phyloP scores from a whole-genome alignment of 2,113 vertebrate species.

The Noctilio leporinus region DNA sequence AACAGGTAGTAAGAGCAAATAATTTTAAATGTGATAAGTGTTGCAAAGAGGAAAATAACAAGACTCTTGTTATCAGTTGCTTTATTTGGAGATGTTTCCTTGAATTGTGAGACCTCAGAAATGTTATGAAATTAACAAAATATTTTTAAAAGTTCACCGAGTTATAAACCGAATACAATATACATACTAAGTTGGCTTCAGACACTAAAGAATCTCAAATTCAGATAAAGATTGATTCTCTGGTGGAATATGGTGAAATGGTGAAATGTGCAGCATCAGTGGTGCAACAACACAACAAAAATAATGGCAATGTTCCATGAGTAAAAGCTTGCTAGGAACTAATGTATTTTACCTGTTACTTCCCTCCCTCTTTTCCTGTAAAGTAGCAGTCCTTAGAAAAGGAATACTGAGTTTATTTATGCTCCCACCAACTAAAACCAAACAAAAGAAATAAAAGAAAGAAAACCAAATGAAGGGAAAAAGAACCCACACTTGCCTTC shows the following conservation, averaged over 20 bases:
- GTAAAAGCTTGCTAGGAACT: neutral
- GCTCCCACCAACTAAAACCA: neutral
- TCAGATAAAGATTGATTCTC: neutral
- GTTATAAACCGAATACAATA: neutral
- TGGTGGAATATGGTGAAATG: neutral
- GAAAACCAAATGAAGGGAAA: neutral
- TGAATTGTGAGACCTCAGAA: neutral
- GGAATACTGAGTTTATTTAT: neutral
- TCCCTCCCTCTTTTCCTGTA: neutral
- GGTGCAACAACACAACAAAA: neutral
- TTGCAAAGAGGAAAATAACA: neutral
- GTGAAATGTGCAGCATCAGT: neutral
- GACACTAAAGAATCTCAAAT: neutral
- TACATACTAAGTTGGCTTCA: neutral
- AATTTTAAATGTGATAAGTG: neutral
- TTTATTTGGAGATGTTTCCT: neutral
- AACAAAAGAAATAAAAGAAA: neutral
- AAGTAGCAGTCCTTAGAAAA: neutral
- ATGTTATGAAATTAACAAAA: neutral
- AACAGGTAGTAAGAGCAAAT: neutral
- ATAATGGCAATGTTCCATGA: neutral
- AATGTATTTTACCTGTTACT: neutral
- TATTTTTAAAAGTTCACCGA: neutral
- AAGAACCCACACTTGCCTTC: neutral
- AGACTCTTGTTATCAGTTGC: neutral